These are phyloP conservation scores for Stercorarius parasiticus DNA, from an alignment of 2,113 vertebrate species.

Conservation along the genomic window DNA sequence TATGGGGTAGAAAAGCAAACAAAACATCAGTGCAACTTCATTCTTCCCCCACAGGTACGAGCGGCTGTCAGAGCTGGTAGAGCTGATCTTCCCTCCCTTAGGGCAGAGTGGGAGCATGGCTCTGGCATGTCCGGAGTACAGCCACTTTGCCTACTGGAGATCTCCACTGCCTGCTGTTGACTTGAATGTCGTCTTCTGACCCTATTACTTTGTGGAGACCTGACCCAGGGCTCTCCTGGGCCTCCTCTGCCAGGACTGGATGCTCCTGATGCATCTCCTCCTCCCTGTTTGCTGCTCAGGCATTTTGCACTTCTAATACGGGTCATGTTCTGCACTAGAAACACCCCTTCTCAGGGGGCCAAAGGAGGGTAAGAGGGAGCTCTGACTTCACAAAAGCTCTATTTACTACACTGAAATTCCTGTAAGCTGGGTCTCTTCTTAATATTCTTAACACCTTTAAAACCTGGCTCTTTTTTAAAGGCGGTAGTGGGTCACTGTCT, in stretches of 20 bases:
- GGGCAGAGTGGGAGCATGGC: constrained; percentile 24
- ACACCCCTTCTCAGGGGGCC: neutral
- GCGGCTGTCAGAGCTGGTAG: constrained; percentile 84
- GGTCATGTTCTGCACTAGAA: neutral
- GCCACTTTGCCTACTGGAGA: constrained; percentile 84
- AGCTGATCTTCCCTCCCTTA: constrained; percentile 87
- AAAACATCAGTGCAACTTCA: rapidly evolving
- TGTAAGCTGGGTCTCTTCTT: neutral
- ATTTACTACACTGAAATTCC: neutral
- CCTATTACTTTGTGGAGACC: neutral
- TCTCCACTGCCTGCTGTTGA: constrained; percentile 71
- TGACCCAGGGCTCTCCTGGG: neutral
- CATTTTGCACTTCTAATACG: neutral
- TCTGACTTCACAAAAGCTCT: neutral
- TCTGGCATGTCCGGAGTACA: constrained; percentile 83
- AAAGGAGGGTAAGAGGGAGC: neutral
- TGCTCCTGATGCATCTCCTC: neutral
- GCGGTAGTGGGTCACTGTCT: neutral
- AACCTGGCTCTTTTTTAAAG: neutral
- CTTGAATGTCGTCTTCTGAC: constrained; percentile 1
- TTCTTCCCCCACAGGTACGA: constrained; percentile 76
- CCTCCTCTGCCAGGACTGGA: neutral
- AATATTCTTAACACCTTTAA: neutral
- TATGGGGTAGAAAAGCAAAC: neutral
- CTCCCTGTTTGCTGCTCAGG: neutral